Evolutionary conservation across 2,888 invertebrate species (phyloP), one percentile per base, ranked within the genome.

Genomic region (Hypomecis punctinalis): DNA sequence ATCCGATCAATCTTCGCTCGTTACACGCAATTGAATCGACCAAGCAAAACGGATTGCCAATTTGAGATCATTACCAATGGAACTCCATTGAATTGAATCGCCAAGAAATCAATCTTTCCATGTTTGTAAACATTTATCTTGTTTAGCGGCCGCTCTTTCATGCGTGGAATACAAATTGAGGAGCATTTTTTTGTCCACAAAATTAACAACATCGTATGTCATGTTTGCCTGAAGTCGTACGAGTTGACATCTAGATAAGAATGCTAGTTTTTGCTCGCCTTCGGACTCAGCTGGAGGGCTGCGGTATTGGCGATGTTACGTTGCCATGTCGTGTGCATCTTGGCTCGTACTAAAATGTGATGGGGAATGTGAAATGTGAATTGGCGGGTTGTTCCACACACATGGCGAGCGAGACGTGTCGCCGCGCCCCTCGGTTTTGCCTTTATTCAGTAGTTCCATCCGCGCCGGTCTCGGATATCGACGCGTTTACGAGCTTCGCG

Each of bases 381-480:
- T 82, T 78, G 82, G 80, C 76, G 73, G 79, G 76, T 79, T 83
- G 78, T 80, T 80, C 71, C 64, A 72, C 82, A 79, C 88, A 85
- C 85, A 86, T 88, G 88, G 82, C 74, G 81, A 78, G 83, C 48
- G 82, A 76, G 82, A 77, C 76, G 77, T 77, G 72, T 74, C 72
- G 76, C 76, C 84, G 84, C 86, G 81, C 85, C 85, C 84, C 85
- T 80, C 81, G 83, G 79, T 73, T 78, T 80, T 79, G 75, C 77
- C 76, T 84, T 83, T 82, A 80, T 85, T 85, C 75, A 76, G 79
- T 83, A 89, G 91, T 91, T 76, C 74, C 85, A 83, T 83, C 81
- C 86, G 87, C 79, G 85, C 80, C 79, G 74, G 83, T 79, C 78
- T 76, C 76, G 79, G 73, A 76, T 78, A 76, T 78, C 76, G 86